A percentile compares a stretch with the other conserved stretches of the same genome.
Conservation (phyloP, 1,140 invertebrate species). For the Pogonognathellus flavescens region DNA sequence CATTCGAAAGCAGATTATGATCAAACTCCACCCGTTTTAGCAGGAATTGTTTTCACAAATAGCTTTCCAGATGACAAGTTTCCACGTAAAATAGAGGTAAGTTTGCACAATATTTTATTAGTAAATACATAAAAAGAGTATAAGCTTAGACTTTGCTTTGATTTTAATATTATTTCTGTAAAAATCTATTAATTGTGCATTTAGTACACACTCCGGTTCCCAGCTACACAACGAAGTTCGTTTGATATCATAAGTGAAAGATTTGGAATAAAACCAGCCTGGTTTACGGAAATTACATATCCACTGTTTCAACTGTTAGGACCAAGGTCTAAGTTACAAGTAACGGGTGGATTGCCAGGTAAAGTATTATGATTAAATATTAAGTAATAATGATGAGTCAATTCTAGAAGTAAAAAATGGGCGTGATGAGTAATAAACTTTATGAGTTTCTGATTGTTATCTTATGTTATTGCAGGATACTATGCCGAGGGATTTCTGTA, state of each 20-base stretch:
- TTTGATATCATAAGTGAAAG: conserved; percentile 69
- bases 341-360: conserved; percentile 78
- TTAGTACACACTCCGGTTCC: conserved; percentile 75
- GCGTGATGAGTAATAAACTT: too few relatives aligned
- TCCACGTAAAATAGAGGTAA: conserved; percentile 57
- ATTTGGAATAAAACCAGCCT: conserved; percentile 71
- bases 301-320: conserved; percentile 79
- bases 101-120: too few relatives aligned
- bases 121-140: too few relatives aligned
- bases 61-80: conserved; percentile 45
- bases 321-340: conserved; percentile 74
- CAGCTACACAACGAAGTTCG: conserved; percentile 74
- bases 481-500: conserved; percentile 79
- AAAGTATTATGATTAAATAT: conserved; percentile 63
- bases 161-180: too few relatives aligned
- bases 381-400: not conserved
- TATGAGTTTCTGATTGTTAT: not conserved
- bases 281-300: conserved; percentile 79
- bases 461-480: conserved; percentile 76
- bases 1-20: conserved; percentile 27
- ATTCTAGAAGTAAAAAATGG: too few relatives aligned
- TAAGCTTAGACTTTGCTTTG: too few relatives aligned
- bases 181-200: not conserved
- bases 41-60: conserved; percentile 60
- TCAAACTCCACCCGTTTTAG: conserved; percentile 57